Evolutionary conservation across 1,140 invertebrate species (phyloP).

Genomic region (Pseudomyrmex gracilis): DNA sequence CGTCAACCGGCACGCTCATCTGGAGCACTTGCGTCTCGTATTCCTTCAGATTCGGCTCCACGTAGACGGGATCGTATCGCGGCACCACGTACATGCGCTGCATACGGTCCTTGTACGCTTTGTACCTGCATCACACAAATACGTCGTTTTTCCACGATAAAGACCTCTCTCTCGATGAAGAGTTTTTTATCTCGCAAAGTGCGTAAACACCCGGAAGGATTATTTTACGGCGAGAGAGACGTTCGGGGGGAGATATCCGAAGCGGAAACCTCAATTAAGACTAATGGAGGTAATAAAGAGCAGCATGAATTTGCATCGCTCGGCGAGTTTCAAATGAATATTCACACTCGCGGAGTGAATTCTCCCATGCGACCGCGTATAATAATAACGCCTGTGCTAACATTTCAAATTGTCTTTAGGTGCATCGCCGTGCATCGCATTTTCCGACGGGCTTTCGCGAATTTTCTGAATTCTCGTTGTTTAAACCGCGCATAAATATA

Average conservation of each 20-base stretch:
- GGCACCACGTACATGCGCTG: slow-evolving; percentile 90
- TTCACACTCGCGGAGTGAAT: slow-evolving; percentile 50
- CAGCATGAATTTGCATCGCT: slow-evolving; percentile 58
- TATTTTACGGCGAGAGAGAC: slow-evolving; percentile 14
- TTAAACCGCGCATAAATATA: not conserved
- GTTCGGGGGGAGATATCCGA: slow-evolving; percentile 20
- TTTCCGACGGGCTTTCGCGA: not conserved
- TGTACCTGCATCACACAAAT: slow-evolving; percentile 86
- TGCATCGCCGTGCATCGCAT: not conserved
- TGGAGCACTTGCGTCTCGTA: slow-evolving; percentile 95
- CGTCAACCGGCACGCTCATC: slow-evolving; percentile 94
- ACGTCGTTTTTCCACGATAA: slow-evolving; percentile 11
- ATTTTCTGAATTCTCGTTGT: not conserved
- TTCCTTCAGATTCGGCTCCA: slow-evolving; percentile 92
- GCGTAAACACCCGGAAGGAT: not conserved
- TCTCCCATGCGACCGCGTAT: slow-evolving; percentile 29
- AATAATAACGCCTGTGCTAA: slow-evolving; percentile 9
- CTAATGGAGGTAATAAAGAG: slow-evolving; percentile 71
- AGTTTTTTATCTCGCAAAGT: not conserved
- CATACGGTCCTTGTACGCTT: slow-evolving; percentile 92
- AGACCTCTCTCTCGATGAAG: not conserved
- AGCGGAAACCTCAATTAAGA: slow-evolving; percentile 74
- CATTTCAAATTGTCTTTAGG: not conserved
- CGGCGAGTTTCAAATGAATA: slow-evolving; percentile 55
- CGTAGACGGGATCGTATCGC: slow-evolving; percentile 92